These are phyloP conservation scores for Sarcophaga carnaria DNA, from an alignment of 2,888 invertebrate genomes.

Conservation along the genomic window DNA sequence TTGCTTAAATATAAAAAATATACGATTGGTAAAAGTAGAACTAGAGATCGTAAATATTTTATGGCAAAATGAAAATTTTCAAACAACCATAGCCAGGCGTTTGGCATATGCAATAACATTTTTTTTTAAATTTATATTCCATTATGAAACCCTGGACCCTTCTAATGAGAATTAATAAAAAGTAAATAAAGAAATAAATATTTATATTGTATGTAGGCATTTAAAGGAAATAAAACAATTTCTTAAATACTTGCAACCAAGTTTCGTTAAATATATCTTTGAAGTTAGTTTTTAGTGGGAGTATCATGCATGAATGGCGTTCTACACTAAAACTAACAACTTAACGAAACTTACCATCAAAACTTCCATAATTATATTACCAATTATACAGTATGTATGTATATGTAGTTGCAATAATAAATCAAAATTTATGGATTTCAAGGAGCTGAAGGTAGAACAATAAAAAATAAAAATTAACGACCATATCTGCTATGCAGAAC, in stretches of 20 bases:
- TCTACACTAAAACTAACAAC: slow-evolving; percentile 12
- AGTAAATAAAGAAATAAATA: too few relatives aligned
- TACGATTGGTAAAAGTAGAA: neutral
- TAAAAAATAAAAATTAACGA: neutral
- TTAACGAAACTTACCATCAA: slow-evolving; percentile 23
- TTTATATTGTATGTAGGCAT: too few relatives aligned
- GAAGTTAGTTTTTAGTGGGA: slow-evolving; percentile 11
- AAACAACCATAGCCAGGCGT: neutral
- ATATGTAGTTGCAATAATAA: neutral
- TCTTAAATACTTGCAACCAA: neutral
- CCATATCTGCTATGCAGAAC: too few relatives aligned
- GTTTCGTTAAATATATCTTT: slow-evolving; percentile 5
- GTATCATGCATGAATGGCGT: slow-evolving; percentile 13
- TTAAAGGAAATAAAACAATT: too few relatives aligned
- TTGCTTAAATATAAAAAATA: neutral
- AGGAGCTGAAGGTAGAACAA: slow-evolving; percentile 10
- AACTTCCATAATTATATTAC: slow-evolving; percentile 8
- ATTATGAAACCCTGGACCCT: too few relatives aligned
- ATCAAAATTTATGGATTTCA: neutral
- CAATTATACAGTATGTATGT: neutral
- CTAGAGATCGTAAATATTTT: neutral
- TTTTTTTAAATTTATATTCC: too few relatives aligned
- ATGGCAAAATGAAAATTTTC: neutral
- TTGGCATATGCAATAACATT: neutral
- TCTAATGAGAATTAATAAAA: too few relatives aligned